phyloP scores from a whole-genome alignment of 1,140 invertebrate species.

The Diabrotica undecimpunctata region DNA sequence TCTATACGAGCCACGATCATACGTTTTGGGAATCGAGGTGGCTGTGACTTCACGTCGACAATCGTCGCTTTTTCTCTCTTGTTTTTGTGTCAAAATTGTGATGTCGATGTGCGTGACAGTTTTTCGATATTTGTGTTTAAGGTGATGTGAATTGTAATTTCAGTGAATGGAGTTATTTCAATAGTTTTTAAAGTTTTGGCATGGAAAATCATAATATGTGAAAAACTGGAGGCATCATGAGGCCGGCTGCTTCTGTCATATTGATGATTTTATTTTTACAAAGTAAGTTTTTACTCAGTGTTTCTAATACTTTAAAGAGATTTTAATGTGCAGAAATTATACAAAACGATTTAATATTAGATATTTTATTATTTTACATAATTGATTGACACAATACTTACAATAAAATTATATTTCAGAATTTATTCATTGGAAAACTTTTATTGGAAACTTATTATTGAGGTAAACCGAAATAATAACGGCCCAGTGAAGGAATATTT shows the following conservation, averaged over 20 bases:
- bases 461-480: too few species aligned
- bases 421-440: too few species aligned
- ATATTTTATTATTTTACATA: too few species aligned
- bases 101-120: not conserved
- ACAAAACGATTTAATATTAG: too few species aligned
- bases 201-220: slow-evolving; percentile 19
- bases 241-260: slow-evolving; percentile 22
- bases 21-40: not conserved
- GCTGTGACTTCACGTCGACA: not conserved
- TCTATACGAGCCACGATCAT: not conserved
- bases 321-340: too few species aligned
- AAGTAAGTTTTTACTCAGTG: slow-evolving; percentile 27
- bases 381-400: too few species aligned
- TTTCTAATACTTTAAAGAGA: too few species aligned
- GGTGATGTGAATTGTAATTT: not conserved
- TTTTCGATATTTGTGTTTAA: not conserved
- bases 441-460: too few species aligned
- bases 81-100: not conserved
- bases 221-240: slow-evolving; percentile 18
- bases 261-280: slow-evolving; percentile 28
- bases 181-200: slow-evolving; percentile 12
- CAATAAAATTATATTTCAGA: too few species aligned
- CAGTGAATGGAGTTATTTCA: slow-evolving; percentile 4
- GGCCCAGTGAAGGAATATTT: too few species aligned
- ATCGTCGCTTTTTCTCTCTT: not conserved